A percentile compares a stretch with the other conserved stretches of the same genome.
Conservation (phyloP, 2,888 invertebrate genomes). For the Synanthedon formicaeformis region DNA sequence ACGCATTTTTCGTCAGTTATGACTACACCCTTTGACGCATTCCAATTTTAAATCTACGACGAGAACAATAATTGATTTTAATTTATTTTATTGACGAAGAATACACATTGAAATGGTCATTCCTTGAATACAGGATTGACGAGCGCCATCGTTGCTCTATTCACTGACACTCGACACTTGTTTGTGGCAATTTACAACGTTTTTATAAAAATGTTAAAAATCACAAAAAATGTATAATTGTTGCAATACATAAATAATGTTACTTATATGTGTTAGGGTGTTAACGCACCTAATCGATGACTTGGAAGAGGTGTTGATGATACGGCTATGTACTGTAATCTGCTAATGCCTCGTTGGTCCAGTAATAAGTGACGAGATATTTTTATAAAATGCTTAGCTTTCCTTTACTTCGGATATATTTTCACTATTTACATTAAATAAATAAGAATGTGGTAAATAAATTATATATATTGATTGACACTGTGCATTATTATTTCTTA, state of each 20-base stretch:
- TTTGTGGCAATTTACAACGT: no score
- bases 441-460: slow-evolving; percentile 55
- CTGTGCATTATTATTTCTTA: not conserved
- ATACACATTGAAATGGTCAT: no score
- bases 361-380: slow-evolving; percentile 51
- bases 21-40: no score
- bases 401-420: slow-evolving; percentile 57
- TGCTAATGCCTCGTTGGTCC: slow-evolving; percentile 50
- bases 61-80: no score
- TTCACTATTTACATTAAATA: slow-evolving; percentile 61
- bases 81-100: no score
- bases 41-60: no score
- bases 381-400: slow-evolving; percentile 70
- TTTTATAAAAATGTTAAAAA: slow-evolving; percentile 2
- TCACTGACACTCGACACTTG: no score
- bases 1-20: no score
- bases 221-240: slow-evolving; percentile 7
- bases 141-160: not conserved
- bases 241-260: slow-evolving; percentile 6
- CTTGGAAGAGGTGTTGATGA: slow-evolving; percentile 12
- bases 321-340: slow-evolving; percentile 28
- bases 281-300: no score
- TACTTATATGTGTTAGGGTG: no score
- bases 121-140: no score
- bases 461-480: slow-evolving; percentile 46